Base-by-base conservation (phyloP, 2,888 invertebrate genomes). In the Sicus ferrugineus region DNA sequence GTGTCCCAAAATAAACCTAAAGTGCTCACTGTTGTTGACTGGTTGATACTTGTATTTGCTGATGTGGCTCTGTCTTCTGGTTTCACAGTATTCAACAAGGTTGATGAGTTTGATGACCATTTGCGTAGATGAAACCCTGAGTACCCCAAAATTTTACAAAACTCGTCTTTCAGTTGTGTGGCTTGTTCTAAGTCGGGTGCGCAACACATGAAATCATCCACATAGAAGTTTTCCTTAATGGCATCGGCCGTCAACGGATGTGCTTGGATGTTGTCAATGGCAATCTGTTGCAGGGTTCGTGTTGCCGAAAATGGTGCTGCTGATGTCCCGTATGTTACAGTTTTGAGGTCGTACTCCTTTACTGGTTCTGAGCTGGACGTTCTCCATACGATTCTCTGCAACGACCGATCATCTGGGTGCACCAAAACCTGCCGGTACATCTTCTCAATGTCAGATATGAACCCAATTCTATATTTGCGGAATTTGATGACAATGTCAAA, bases 341-440 rank as follows among this genome's bases (percentile, higher is more conserved):
- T n/a, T n/a, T n/a, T n/a, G n/a, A n/a, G 61, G 4, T 67, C 31
- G 26, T 70, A 70, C 21, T 59, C 21, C 16, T 30, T 54, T 28
- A 52, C 34, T n/a, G 14, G 61, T 16, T 66, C 54, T 46, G 6
- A 6, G 6, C 19, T 46, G 6, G 46, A 46, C 14, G n/a, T n/a
- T n/a, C n/a, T n/a, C n/a, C n/a, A n/a, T 4, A 52, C 23, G 21
- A 69, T 67, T 26, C 64, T 30, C 21, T 72, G 70, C 14, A 66
- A 28, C 19, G 59, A 28, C 23, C 48, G 21, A 23, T 71, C 48
- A 11, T n/a, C 52, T 11, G 62, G 63, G 31, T 68, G 69, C 3
- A 69, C 38, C 6, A 72, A 19, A 30, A 72, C 58, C 50, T 72
- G 69, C 4, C 70, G 58, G 48, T 70, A 72, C 68, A 71, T 68